Conservation (phyloP, 2,797 vertebrate genomes). For the Acanthornis magna region DNA sequence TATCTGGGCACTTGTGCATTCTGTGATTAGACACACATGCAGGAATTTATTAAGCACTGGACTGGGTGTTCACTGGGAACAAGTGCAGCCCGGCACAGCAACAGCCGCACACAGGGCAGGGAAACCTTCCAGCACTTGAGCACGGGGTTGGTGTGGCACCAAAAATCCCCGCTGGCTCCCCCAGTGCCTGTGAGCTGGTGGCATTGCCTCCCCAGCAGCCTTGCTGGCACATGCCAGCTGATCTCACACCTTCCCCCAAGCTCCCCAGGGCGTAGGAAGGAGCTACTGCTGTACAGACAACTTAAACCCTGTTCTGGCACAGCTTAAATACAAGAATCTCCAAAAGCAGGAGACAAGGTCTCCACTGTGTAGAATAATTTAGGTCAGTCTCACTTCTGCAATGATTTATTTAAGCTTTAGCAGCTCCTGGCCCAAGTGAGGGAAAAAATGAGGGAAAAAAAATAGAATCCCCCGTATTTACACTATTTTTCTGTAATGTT, state of each 20-base stretch:
- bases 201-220: constrained; percentile 2
- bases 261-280: not conserved
- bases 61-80: not conserved
- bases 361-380: constrained; percentile 12
- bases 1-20: not conserved
- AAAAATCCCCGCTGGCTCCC: not conserved
- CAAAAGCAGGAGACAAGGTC: constrained; percentile 46
- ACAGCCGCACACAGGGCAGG: not conserved
- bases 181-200: not conserved
- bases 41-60: not conserved
- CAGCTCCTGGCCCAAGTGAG: not conserved
- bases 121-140: not conserved
- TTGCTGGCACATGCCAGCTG: not conserved
- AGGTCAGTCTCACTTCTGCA: constrained; percentile 45
- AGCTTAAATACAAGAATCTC: not conserved
- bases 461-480: constrained; percentile 32
- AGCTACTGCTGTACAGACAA: not conserved
- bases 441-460: not conserved
- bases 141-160: not conserved
- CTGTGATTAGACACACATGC: not conserved
- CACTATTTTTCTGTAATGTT: constrained; percentile 30
- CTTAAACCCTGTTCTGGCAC: constrained; percentile 4
- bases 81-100: fast-evolving
- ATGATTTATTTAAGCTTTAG: constrained; percentile 36
- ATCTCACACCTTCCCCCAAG: constrained; percentile 55